These are phyloP conservation scores for Hyperoodon ampullatus DNA, from an alignment of 2,113 vertebrate species.

Conservation along the genomic window DNA sequence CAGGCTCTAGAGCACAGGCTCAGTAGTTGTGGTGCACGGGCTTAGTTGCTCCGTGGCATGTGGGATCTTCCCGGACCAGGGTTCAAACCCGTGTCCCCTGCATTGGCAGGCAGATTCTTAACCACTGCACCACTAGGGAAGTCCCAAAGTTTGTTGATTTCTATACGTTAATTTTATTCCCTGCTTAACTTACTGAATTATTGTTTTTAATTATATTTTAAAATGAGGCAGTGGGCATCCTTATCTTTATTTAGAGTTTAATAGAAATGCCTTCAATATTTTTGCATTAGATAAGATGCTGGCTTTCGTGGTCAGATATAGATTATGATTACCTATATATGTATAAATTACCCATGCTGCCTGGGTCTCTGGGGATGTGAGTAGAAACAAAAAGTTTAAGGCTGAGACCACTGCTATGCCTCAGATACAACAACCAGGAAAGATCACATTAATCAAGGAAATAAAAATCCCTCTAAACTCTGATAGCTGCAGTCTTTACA, in stretches of 20 bases:
- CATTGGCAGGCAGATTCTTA: no score
- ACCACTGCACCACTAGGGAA: no score
- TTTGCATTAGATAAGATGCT: background rate
- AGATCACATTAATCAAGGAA: background rate
- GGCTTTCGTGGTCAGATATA: background rate
- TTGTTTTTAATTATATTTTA: background rate
- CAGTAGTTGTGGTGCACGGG: no score
- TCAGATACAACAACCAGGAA: background rate
- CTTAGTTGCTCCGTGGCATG: no score
- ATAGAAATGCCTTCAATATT: background rate
- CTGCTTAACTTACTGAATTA: background rate
- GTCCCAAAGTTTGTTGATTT: no score
- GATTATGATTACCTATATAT: background rate
- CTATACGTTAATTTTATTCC: slow-evolving; percentile 18
- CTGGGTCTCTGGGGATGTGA: background rate
- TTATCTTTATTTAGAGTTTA: background rate
- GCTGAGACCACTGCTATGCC: background rate
- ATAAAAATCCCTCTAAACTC: background rate
- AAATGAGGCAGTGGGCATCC: background rate
- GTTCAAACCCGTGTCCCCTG: no score
- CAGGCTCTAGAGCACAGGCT: no score
- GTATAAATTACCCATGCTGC: background rate
- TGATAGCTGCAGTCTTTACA: background rate
- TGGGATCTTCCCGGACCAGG: no score
- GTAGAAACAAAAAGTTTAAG: background rate